Evolutionary conservation across 2,888 invertebrate species (phyloP).

Genomic region (Polydrusus cervinus): DNA sequence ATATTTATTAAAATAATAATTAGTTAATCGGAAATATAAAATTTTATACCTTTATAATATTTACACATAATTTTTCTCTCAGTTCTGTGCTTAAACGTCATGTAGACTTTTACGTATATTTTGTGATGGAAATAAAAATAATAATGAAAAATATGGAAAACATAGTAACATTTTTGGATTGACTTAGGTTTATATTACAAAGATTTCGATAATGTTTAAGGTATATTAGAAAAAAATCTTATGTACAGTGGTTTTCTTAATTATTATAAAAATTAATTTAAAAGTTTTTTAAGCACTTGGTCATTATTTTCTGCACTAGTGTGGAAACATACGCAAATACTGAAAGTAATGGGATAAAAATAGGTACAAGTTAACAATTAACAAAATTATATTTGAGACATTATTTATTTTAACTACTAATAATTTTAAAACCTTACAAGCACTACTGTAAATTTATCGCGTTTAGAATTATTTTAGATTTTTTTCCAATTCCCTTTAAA

Average conservation of each 20-base stretch:
- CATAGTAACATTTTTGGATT: slow-evolving; percentile 6
- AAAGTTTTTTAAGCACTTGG: too few species aligned
- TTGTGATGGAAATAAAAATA: slow-evolving; percentile 5
- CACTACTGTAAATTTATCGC: too few species aligned
- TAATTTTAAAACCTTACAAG: not conserved
- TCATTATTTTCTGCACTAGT: too few species aligned
- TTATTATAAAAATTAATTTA: too few species aligned
- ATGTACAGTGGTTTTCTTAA: not conserved
- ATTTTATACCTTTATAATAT: slow-evolving; percentile 40
- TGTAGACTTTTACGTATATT: slow-evolving; percentile 44
- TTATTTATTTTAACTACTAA: too few species aligned
- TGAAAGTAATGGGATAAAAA: too few species aligned
- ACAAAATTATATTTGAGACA: too few species aligned
- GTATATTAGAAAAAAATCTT: slow-evolving; percentile 14
- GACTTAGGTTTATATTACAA: slow-evolving; percentile 19
- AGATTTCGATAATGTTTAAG: slow-evolving; percentile 11
- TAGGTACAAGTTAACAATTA: too few species aligned
- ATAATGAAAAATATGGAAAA: not conserved
- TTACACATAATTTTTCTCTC: slow-evolving; percentile 44
- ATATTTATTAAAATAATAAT: slow-evolving; percentile 30
- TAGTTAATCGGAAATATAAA: slow-evolving; percentile 44
- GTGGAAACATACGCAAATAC: too few species aligned
- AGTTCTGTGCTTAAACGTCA: slow-evolving; percentile 45
- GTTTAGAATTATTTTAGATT: too few species aligned
- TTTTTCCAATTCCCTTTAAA: slow-evolving; percentile 10